A percentile compares a stretch with the other conserved stretches of the same genome.
phyloP scores from a whole-genome alignment of 2,113 vertebrate species.

The Aspidoscelis tigris region DNA sequence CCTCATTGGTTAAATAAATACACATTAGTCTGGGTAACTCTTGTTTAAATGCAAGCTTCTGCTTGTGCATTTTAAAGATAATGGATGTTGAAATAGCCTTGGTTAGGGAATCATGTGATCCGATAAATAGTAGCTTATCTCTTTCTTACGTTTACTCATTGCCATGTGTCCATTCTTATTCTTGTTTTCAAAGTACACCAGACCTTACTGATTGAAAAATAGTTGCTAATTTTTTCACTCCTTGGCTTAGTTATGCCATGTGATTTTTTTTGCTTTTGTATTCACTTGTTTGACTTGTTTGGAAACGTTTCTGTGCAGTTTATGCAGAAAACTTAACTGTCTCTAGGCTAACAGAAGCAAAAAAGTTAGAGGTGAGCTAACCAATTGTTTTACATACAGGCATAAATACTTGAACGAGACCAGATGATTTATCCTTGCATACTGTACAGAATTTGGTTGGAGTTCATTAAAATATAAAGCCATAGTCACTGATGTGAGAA shows the following conservation, averaged over 20 bases:
- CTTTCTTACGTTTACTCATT: background rate
- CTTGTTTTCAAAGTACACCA: background rate
- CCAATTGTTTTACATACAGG: background rate
- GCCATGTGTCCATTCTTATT: background rate
- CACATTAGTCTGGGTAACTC: background rate
- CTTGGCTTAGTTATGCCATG: background rate
- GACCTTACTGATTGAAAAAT: background rate
- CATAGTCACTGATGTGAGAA: background rate
- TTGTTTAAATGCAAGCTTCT: background rate
- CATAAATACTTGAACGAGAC: background rate
- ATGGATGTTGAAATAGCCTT: too few relatives aligned
- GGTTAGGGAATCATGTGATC: background rate
- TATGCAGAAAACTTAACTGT: background rate
- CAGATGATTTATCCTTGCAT: background rate
- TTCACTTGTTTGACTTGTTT: background rate
- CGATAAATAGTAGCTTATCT: background rate
- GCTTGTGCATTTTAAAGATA: background rate
- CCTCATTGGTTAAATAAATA: background rate
- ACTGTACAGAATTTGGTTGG: background rate
- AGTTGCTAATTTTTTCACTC: background rate
- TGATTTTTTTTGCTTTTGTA: background rate
- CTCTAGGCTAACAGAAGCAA: background rate
- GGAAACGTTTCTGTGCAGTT: background rate
- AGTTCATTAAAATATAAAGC: too few relatives aligned
- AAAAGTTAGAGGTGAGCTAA: background rate